Evolutionary conservation across 1,140 invertebrate species (phyloP).

Genomic region (Nylanderia fulva): DNA sequence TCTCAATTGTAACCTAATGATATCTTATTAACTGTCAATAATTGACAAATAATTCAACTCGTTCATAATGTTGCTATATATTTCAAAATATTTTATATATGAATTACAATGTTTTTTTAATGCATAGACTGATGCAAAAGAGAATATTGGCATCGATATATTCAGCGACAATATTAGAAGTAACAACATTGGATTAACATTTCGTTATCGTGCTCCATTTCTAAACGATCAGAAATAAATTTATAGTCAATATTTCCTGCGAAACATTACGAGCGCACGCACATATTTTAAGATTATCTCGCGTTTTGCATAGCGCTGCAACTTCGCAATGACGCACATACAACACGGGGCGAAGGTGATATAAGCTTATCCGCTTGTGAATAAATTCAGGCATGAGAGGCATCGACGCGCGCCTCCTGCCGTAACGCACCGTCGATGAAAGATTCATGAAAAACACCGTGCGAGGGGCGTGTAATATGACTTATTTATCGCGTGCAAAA

Average conservation of each 20-base stretch:
- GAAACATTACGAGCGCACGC: slow-evolving; percentile 33
- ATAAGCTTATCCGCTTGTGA: slow-evolving; percentile 49
- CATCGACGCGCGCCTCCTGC: slow-evolving; percentile 8
- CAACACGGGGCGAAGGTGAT: slow-evolving; percentile 3
- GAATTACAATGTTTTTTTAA: too few species aligned
- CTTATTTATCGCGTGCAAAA: slow-evolving; percentile 56
- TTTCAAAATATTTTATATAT: background rate
- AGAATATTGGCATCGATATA: background rate
- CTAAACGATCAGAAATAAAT: slow-evolving; percentile 4
- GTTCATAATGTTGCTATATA: background rate
- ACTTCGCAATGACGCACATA: slow-evolving; percentile 10
- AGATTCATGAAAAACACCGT: slow-evolving; percentile 55
- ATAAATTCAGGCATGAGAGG: slow-evolving; percentile 41
- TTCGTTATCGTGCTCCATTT: slow-evolving; percentile 40
- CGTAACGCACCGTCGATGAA: slow-evolving; percentile 47
- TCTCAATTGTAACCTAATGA: background rate
- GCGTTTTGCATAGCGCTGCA: slow-evolving; percentile 16
- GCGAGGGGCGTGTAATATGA: slow-evolving; percentile 46
- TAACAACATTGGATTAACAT: background rate
- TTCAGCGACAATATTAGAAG: slow-evolving; percentile 15
- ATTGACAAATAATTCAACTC: background rate
- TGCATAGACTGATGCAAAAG: background rate
- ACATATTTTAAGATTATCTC: slow-evolving; percentile 54
- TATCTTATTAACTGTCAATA: background rate
- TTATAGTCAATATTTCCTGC: slow-evolving; percentile 7